Conservation (phyloP, 2,797 vertebrate species). For the Hylomyscus alleni region DNA sequence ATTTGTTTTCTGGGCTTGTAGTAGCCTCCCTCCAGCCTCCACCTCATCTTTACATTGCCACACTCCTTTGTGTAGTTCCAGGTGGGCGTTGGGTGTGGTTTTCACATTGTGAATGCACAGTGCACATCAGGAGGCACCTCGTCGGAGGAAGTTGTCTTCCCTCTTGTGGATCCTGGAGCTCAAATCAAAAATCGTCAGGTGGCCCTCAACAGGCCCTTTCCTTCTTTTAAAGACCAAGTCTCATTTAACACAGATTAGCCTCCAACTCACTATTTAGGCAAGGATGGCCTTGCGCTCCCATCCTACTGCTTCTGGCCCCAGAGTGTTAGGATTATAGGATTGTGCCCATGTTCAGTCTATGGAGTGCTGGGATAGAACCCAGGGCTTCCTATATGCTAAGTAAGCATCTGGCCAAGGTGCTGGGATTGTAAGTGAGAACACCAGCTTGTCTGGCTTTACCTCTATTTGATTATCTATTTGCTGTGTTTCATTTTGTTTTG, state of each 20-base stretch:
- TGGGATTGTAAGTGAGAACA: too few species aligned
- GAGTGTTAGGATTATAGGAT: not conserved
- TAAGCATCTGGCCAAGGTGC: not conserved
- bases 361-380: not conserved
- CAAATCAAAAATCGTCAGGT: not conserved
- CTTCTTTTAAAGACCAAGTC: not conserved
- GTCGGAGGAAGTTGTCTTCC: not conserved
- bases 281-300: not conserved
- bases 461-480: too few species aligned
- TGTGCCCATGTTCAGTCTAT: not conserved
- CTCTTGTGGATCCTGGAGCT: too few species aligned
- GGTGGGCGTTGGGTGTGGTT: not conserved
- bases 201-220: not conserved
- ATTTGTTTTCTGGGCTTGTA: not conserved
- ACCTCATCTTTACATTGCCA: not conserved
- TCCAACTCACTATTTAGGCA: not conserved
- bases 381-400: not conserved
- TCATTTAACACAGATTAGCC: not conserved
- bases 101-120: not conserved
- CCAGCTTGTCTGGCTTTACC: not conserved
- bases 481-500: not conserved
- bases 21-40: too few species aligned
- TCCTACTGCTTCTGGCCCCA: not conserved
- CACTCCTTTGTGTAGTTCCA: not conserved
- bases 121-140: not conserved